Base-by-base conservation (phyloP, 2,797 vertebrate species). In the Parauchenoglanis ngamensis region DNA sequence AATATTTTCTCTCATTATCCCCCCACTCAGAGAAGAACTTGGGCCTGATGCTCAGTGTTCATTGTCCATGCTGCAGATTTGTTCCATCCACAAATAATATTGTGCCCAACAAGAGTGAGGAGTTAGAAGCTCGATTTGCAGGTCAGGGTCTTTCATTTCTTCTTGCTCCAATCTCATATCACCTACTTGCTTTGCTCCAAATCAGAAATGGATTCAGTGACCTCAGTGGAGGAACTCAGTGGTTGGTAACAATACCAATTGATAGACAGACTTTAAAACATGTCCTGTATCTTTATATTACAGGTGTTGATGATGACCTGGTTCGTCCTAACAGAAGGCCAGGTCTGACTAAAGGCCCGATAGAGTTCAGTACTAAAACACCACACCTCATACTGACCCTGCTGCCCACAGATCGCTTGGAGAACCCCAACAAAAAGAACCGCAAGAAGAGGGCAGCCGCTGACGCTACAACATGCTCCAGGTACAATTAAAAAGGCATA, bases 1-100 rank as follows among this genome's bases (percentile, higher is more conserved):
- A 46, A 63, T 4, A 1, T 79, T 86, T 65, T 87, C 67, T 82
- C 35, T 86, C 52, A 85, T 84, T 86, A 84, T 87, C 54, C 44
- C 84, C 31, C 67, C 73, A 61, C 35, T 89, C 91, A 97, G 96
- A 95, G 86, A 96, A 93, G 80, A 97, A 96, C 88, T 92, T 96
- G 7, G 96, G 96, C n/a, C 89, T 97, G 86, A 96, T 95, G 91
- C 88, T 97, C 86, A 96, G 96, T 0, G 93, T 97, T 81, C 96
- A 97, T 92, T 97, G 96, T 93, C 95, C 96, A 17, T 97, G 96
- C 92, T 96, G 96, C 91, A 97, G 96, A 57, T 97, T 96, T 25
- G 84, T 96, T 81, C 95, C 96, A 0, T 95, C 96, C 90, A 96
- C 95, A 86, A 96, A 96, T 93, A 97, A 96, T 90, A 96, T 96